phyloP scores from a whole-genome alignment of 2,113 vertebrate genomes.

The Xyrauchen texanus region DNA sequence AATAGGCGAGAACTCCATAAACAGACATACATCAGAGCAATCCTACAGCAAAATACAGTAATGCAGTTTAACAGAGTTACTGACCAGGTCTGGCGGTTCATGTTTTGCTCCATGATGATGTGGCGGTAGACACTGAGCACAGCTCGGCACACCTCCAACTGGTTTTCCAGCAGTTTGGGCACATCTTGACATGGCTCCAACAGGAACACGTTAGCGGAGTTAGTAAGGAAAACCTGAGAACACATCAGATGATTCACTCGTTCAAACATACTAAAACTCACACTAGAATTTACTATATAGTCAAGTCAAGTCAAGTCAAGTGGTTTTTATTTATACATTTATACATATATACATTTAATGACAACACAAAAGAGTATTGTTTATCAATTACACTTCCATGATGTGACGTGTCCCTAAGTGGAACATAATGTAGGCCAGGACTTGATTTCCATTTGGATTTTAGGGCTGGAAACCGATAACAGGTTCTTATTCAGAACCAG shows the following conservation, averaged over 20 bases:
- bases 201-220: conserved; percentile 93
- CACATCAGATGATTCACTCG: background rate
- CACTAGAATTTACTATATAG: too few relatives aligned
- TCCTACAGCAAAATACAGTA: too few relatives aligned
- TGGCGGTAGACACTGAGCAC: conserved; percentile 92
- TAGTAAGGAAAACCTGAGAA: conserved; percentile 92
- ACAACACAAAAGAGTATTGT: too few relatives aligned
- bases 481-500: too few relatives aligned
- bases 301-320: too few relatives aligned
- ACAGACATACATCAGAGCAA: too few relatives aligned
- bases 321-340: too few relatives aligned
- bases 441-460: too few relatives aligned
- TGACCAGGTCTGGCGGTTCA: conserved; percentile 93
- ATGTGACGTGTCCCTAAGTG: too few relatives aligned
- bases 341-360: background rate
- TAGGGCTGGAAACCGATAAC: too few relatives aligned
- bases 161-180: conserved; percentile 89
- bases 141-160: conserved; percentile 93
- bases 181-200: conserved; percentile 93
- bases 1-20: background rate
- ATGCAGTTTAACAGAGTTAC: conserved; percentile 17
- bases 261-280: background rate
- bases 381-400: too few relatives aligned
- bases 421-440: too few relatives aligned
- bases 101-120: conserved; percentile 96